Evolutionary conservation across 2,797 vertebrate species (phyloP).

Genomic region (Emydoidea blandingii): DNA sequence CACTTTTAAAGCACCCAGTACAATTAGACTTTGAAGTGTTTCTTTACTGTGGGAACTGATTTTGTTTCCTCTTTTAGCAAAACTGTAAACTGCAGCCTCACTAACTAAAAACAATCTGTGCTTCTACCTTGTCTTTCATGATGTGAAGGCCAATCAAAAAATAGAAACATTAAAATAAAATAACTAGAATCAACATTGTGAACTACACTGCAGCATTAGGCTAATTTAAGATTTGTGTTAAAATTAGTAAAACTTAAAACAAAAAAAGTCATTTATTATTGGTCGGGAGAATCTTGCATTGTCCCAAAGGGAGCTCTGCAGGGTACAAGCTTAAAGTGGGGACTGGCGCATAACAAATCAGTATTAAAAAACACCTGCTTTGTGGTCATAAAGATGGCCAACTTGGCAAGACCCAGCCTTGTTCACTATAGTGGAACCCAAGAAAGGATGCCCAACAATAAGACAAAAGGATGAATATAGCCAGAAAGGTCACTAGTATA

Average conservation of each 20-base stretch:
- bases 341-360: background rate
- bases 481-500: background rate
- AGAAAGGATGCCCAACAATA: background rate
- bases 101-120: slow-evolving; percentile 59
- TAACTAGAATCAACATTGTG: slow-evolving; percentile 53
- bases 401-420: background rate
- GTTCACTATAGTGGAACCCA: background rate
- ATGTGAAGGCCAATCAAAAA: slow-evolving; percentile 38
- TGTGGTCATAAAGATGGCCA: background rate
- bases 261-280: slow-evolving; percentile 47
- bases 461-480: background rate
- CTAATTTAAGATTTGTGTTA: slow-evolving; percentile 44
- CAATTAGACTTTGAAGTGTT: slow-evolving; percentile 30
- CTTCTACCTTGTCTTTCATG: slow-evolving; percentile 20
- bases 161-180: slow-evolving; percentile 42
- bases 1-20: slow-evolving; percentile 19
- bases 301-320: background rate
- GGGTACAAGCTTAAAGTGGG: background rate
- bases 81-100: slow-evolving; percentile 56
- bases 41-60: background rate
- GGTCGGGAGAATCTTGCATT: slow-evolving; percentile 5
- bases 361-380: background rate
- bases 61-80: background rate
- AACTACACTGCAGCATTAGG: slow-evolving; percentile 60
- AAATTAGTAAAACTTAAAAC: slow-evolving; percentile 50